Base-by-base conservation (phyloP, 23 tunicate species). In the Botrylloides violaceus region DNA sequence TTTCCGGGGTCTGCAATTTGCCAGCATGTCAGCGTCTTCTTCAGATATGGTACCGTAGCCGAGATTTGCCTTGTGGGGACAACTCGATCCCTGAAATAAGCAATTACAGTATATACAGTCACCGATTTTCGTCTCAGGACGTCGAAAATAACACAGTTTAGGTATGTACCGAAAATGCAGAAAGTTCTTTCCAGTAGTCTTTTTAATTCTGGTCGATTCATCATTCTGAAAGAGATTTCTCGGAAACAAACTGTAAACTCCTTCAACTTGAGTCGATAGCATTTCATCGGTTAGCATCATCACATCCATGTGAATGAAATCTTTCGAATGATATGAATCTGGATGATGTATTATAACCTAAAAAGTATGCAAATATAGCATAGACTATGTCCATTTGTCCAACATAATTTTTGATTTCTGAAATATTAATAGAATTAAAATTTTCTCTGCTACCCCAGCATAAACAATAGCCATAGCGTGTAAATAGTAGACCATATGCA, bases 301-400 rank as follows among this genome's bases (percentile, higher is more conserved):
- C 1, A 64, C 1, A 64, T 64, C 70, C 70, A 64, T 7, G 31
- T 64, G 70, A 64, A 6, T 18, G 22, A 64, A 1, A 28, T 24
- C 38, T 6, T 64, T 64, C 22, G 20, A 22, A 24, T 31, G 36
- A 29, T 60, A 23, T 12, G 70, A 6, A 6, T 15, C 9, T 0
- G 36, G 22, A n/a, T 64, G 70, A 1, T 64, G 70, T 31, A 64
- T 31, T 31, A 31, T 64, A 0, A 64, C 70, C 70, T 64, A 39
- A 28, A 33, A 2, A n/a, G n/a, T n/a, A n/a, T n/a, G n/a, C n/a
- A n/a, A n/a, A n/a, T n/a, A n/a, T n/a, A n/a, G n/a, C n/a, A n/a
- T n/a, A n/a, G n/a, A n/a, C n/a, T n/a, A n/a, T n/a, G n/a, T n/a
- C n/a, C n/a, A n/a, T n/a, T n/a, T n/a, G n/a, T n/a, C n/a, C n/a